Conservation (phyloP, 2,888 invertebrate species). For the Celastrina argiolus region DNA sequence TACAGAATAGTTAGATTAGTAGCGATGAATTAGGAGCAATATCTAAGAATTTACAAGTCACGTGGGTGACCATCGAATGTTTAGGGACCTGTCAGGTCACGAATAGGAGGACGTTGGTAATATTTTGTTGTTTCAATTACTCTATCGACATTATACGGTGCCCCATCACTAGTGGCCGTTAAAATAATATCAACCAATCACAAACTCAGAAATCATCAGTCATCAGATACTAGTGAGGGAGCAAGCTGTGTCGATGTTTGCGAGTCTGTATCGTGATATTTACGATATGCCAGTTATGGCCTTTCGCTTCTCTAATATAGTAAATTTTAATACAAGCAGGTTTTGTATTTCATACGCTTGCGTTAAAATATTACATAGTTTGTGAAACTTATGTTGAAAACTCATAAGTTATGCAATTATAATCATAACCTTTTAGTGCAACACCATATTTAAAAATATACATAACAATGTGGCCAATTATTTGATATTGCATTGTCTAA, state of each 20-base stretch:
- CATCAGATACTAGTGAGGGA: not conserved
- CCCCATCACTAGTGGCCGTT: not conserved
- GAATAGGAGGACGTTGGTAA: slow-evolving; percentile 34
- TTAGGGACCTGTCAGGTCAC: slow-evolving; percentile 41
- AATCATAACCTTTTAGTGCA: not conserved
- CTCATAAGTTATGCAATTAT: not conserved
- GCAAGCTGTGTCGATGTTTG: not conserved
- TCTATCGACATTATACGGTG: slow-evolving; percentile 8
- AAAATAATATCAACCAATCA: not conserved
- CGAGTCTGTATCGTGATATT: not conserved
- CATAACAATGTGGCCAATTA: not conserved
- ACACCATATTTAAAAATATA: not conserved
- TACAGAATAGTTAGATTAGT: slow-evolving; percentile 25
- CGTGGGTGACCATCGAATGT: slow-evolving; percentile 25
- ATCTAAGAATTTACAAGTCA: slow-evolving; percentile 25
- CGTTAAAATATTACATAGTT: not conserved
- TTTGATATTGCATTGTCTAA: not conserved
- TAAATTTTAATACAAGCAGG: not conserved
- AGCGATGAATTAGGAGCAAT: slow-evolving; percentile 26
- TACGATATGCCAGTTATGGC: not conserved
- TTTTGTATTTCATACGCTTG: not conserved
- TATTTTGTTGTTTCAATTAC: slow-evolving; percentile 20
- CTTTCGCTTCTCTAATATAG: not conserved
- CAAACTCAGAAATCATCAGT: not conserved
- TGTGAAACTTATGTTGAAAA: not conserved